phyloP scores from a whole-genome alignment of 1,140 invertebrate genomes.

The Aphidius gifuensis region DNA sequence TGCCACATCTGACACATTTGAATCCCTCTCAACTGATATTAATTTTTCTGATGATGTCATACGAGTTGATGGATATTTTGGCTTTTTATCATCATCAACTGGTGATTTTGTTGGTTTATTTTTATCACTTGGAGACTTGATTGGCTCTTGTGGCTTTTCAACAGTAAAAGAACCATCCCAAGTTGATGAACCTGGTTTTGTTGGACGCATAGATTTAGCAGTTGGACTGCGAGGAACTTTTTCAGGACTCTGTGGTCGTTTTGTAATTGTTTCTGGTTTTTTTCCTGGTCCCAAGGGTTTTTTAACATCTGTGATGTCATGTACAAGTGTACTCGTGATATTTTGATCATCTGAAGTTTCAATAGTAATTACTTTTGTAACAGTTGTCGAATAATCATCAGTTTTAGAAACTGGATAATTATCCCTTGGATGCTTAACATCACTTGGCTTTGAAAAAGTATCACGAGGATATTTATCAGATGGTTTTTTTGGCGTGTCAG shows the following conservation, averaged over 20 bases:
- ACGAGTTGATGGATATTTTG: neutral
- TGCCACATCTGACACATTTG: neutral
- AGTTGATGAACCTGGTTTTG: constrained; percentile 25
- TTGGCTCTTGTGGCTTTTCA: constrained; percentile 16
- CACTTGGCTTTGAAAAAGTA: constrained; percentile 13
- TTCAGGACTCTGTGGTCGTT: constrained; percentile 19
- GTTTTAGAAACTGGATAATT: no score
- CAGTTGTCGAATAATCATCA: constrained; percentile 7
- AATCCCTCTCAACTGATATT: no score
- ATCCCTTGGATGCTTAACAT: constrained; percentile 12
- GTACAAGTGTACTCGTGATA: constrained; percentile 19
- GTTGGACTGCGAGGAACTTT: constrained; percentile 25
- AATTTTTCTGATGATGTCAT: no score
- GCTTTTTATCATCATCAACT: neutral
- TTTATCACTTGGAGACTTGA: neutral
- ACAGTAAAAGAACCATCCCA: constrained; percentile 29
- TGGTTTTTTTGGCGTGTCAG: neutral
- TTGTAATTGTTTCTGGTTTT: constrained; percentile 8
- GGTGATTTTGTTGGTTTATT: neutral
- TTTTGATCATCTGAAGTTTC: constrained; percentile 13
- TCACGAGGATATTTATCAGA: neutral
- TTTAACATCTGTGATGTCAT: constrained; percentile 16
- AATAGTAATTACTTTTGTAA: constrained; percentile 14
- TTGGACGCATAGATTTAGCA: constrained; percentile 13
- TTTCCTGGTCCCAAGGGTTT: neutral